Percentiles rank a stretch among this genome's conserved stretches.
phyloP scores from a whole-genome alignment of 64 coral and sea anemone genomes.

The Anthopleura sola region DNA sequence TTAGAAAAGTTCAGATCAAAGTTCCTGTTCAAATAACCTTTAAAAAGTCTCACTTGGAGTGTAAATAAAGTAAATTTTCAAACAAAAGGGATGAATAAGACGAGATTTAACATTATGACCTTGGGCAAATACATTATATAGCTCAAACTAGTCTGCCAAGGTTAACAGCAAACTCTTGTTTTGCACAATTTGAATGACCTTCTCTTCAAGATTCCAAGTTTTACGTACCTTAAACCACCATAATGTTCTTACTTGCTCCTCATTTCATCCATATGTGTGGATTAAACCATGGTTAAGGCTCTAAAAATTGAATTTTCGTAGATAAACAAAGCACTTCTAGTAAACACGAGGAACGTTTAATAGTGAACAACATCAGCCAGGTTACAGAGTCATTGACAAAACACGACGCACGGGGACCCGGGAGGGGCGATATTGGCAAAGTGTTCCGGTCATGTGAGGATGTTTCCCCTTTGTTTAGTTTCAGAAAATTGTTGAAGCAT shows the following conservation, averaged over 20 bases:
- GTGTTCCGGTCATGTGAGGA: conserved; percentile 30
- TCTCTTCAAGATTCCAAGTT: neutral
- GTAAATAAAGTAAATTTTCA: neutral
- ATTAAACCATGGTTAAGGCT: conserved; percentile 10
- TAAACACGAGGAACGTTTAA: conserved; percentile 28
- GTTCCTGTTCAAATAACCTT: neutral
- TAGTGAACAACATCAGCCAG: conserved; percentile 24
- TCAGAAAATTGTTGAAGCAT: conserved; percentile 7
- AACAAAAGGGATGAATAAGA: conserved; percentile 10
- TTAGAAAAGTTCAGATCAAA: neutral
- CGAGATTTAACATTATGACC: conserved; percentile 8
- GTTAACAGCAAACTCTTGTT: neutral
- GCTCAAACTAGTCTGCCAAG: neutral
- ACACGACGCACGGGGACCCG: neutral
- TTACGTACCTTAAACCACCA: conserved; percentile 1
- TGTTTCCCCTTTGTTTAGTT: neutral
- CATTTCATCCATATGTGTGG: neutral
- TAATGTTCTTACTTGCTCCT: neutral
- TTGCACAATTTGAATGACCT: neutral
- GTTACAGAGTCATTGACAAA: conserved; percentile 46
- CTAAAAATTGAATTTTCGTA: neutral
- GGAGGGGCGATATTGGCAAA: neutral
- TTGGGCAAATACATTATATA: conserved; percentile 2
- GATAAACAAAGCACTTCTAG: conserved; percentile 19
- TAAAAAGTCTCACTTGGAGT: neutral